Evolutionary conservation across 2,797 vertebrate species (phyloP), one percentile per base, ranked within the genome.

Genomic region (Martes flavigula): DNA sequence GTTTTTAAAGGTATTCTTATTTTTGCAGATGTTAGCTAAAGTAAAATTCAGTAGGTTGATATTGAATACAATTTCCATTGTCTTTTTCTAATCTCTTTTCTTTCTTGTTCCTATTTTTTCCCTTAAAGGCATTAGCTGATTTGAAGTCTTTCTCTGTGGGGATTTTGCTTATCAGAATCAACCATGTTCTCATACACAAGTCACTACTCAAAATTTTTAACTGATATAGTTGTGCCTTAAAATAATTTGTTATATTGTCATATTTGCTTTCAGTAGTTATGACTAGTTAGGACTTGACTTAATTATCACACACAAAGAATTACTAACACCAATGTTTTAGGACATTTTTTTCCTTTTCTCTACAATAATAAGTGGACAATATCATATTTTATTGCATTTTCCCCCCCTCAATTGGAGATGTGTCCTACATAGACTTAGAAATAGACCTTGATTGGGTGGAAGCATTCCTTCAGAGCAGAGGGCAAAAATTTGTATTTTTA

Each of bases 181-280:
- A 68, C 64, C 14, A 35, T 87, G 60, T 88, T 94, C 10, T 86
- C 11, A 56, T 90, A 40, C 15, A 79, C 5, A 91, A 60, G 35
- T 78, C 17, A 70, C 23, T 96, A 43, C 23, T 90, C 32, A 97
- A 84, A 40, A 94, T 87, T 92, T 93, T 96, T 85, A 95, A 91
- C 5, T 66, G 40, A 46, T 46, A 5, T 85, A 87, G 27, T 25
- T 85, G 5, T 43, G 40, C 51, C n/a, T 92, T 97, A 93, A 89
- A 77, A 58, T 79, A 75, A 70, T 94, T 95, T 87, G 43, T 73
- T 11, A 93, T 46, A 48, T 93, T 96, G 43, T 73, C 13, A 93
- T 40, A 56, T 93, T 97, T 90, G 38, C 35, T 92, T 93, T 90
- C 60, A 78, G 10, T 83, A 64, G 40, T 64, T 89, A 54, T 43